Conservation (phyloP, 2,888 invertebrate genomes). For the Bedellia somnulentella region DNA sequence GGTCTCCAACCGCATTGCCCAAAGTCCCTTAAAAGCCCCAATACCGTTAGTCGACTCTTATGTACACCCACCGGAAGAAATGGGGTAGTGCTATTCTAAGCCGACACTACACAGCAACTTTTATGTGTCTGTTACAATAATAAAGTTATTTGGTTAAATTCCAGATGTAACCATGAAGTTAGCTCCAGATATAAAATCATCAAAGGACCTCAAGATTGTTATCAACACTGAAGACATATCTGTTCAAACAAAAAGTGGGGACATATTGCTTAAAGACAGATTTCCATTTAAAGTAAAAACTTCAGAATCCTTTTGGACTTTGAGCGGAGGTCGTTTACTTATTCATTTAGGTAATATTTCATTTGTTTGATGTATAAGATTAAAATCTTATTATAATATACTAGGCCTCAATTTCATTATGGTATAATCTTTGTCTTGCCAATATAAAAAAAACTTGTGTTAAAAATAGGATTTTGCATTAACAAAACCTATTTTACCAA, state of each 20-base stretch:
- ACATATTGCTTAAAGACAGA: constrained; percentile 64
- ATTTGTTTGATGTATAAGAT: not conserved
- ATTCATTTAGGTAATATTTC: constrained; percentile 62
- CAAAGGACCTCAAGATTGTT: constrained; percentile 68
- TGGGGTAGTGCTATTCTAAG: too few species aligned
- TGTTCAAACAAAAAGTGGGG: constrained; percentile 25
- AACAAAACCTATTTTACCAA: too few species aligned
- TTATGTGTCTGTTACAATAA: too few species aligned
- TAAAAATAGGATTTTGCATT: too few species aligned
- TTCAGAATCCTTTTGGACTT: constrained; percentile 76
- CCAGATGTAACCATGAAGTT: constrained; percentile 65
- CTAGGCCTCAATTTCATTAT: too few species aligned
- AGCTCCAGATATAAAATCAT: constrained; percentile 59
- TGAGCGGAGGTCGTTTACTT: constrained; percentile 64
- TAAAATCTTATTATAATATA: not conserved
- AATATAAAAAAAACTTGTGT: constrained; percentile 1
- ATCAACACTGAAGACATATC: constrained; percentile 47
- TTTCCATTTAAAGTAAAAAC: constrained; percentile 68
- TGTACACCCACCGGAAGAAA: too few species aligned
- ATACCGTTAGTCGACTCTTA: too few species aligned
- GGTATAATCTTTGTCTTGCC: too few species aligned
- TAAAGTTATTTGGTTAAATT: too few species aligned
- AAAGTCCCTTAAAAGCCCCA: too few species aligned
- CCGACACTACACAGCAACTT: too few species aligned
- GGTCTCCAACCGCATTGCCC: too few species aligned